Conservation (phyloP, 2,888 invertebrate species). For the Octonoba sinensis region DNA sequence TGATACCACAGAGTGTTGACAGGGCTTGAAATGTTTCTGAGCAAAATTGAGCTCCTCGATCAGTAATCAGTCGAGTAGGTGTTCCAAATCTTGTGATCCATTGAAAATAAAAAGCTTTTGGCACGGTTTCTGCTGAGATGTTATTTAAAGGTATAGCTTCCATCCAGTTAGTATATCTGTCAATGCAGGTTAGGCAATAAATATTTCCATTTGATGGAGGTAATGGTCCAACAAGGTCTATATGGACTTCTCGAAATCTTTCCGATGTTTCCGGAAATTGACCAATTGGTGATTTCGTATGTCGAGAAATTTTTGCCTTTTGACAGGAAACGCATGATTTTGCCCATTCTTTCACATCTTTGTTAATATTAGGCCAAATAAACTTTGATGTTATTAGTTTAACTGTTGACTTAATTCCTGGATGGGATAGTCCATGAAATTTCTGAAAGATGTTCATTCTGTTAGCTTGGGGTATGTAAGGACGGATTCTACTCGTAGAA, state of each 20-base stretch:
- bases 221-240: conserved; percentile 30
- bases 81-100: conserved; percentile 71
- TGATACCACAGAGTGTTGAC: not conserved
- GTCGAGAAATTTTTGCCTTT: not conserved
- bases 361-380: conserved; percentile 10
- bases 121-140: conserved; percentile 70
- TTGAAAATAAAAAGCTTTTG: conserved; percentile 68
- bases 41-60: conserved; percentile 69
- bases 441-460: not conserved
- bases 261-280: not conserved
- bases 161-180: conserved; percentile 70
- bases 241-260: conserved; percentile 28
- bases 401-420: conserved; percentile 16
- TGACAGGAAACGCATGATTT: not conserved
- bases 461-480: not conserved
- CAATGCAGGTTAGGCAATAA: conserved; percentile 30
- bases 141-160: conserved; percentile 70
- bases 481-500: not conserved
- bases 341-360: conserved; percentile 1
- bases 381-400: conserved; percentile 14
- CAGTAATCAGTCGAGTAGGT: conserved; percentile 68
- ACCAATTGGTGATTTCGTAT: not conserved
- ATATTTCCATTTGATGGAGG: conserved; percentile 12
- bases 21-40: conserved; percentile 38
- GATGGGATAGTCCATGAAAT: not conserved